Evolutionary conservation across 2,888 invertebrate species (phyloP).

Genomic region (Troilus luridus): DNA sequence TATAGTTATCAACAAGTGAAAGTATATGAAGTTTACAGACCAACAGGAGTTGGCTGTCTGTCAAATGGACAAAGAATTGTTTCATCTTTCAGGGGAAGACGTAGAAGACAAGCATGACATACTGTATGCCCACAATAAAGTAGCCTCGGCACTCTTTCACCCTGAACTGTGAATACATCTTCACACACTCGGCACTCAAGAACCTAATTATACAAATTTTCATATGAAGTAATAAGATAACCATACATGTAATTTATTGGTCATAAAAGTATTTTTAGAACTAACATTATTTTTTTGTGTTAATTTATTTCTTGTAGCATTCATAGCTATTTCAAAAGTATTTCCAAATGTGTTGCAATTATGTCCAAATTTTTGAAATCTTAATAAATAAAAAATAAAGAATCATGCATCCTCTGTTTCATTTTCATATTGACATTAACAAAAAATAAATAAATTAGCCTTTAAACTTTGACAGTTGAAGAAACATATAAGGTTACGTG

Average conservation of each 20-base stretch:
- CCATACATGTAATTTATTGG: background rate
- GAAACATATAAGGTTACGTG: background rate
- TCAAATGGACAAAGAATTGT: conserved; percentile 74
- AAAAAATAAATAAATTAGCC: background rate
- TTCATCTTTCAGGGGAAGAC: conserved; percentile 69
- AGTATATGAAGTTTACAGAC: conserved; percentile 65
- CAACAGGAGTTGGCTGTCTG: conserved; percentile 72
- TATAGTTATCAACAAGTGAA: background rate
- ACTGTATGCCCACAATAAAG: conserved; percentile 73
- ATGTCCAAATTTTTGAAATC: background rate
- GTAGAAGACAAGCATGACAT: conserved; percentile 73
- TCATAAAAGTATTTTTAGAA: background rate
- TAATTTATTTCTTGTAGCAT: conserved; percentile 7
- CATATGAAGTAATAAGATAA: background rate
- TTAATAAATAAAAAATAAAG: background rate
- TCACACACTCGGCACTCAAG: conserved; percentile 74
- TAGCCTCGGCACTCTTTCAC: conserved; percentile 73
- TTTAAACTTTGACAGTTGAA: conserved; percentile 11
- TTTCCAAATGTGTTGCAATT: background rate
- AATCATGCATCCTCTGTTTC: background rate
- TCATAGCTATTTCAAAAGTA: background rate
- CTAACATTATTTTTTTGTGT: conserved; percentile 1
- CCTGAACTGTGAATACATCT: conserved; percentile 73
- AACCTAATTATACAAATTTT: conserved; percentile 67
- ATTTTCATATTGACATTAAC: background rate